A percentile compares a stretch with the other conserved stretches of the same genome.
Conservation (phyloP, 1,140 invertebrate genomes). For the Ladona fulva region DNA sequence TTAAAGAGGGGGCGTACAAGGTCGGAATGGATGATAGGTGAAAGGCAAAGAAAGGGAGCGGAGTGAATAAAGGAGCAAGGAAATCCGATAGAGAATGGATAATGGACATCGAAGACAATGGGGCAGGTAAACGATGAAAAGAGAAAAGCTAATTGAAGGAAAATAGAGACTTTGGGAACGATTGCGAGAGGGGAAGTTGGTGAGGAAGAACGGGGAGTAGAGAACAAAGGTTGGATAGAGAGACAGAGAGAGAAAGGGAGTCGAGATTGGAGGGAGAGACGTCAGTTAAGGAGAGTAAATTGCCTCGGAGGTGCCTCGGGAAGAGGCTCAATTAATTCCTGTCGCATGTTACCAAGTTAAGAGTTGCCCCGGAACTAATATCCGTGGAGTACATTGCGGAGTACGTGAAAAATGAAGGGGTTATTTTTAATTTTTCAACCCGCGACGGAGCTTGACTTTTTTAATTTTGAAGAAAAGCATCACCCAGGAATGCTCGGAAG, state of each 20-base stretch:
- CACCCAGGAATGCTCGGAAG: no score
- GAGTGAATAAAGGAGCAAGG: background rate
- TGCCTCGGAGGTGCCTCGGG: no score
- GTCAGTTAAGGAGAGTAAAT: background rate
- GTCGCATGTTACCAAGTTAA: no score
- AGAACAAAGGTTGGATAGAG: background rate
- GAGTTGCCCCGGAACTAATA: no score
- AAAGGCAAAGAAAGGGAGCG: background rate
- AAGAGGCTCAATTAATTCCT: no score
- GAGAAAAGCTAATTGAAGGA: background rate
- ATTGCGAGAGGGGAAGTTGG: background rate
- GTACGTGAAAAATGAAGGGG: no score
- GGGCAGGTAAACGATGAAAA: background rate
- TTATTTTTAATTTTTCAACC: no score
- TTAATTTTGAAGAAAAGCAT: no score
- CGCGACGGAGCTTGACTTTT: no score
- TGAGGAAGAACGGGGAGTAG: background rate
- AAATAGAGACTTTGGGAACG: background rate
- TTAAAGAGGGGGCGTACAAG: background rate
- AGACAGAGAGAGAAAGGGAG: background rate
- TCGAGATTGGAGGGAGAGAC: background rate
- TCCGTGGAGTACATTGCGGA: no score
- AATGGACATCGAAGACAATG: background rate
- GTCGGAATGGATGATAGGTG: background rate
- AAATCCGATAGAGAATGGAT: background rate